Percentiles rank a stretch among this genome's conserved stretches.
Evolutionary conservation across 1,140 invertebrate species (phyloP).

Genomic region (Eurosta solidaginis): DNA sequence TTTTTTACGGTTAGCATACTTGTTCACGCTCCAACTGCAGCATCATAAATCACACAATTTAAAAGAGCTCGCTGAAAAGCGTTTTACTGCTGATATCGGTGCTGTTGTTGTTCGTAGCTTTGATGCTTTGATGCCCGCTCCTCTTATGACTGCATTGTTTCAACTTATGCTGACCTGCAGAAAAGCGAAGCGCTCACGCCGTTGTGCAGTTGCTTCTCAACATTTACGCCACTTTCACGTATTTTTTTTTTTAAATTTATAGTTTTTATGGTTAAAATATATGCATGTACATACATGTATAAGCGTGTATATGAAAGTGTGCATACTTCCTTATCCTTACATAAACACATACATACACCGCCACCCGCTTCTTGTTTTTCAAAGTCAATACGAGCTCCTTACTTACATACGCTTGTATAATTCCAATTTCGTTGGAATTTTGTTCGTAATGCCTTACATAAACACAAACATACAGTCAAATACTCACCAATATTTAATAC

Average conservation of each 20-base stretch:
- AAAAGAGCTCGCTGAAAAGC: conserved; percentile 20
- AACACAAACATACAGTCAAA: background rate
- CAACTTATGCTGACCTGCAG: conserved; percentile 22
- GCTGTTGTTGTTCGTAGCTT: too few relatives aligned
- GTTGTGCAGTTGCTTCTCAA: background rate
- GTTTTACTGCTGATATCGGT: background rate
- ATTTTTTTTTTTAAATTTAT: conserved; percentile 2
- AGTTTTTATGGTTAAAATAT: background rate
- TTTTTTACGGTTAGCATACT: conserved; percentile 6
- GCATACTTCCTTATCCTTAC: too few relatives aligned
- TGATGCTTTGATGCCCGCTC: too few relatives aligned
- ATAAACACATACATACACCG: background rate
- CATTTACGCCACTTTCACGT: background rate
- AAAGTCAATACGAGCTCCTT: background rate
- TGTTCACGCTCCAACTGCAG: conserved; percentile 21
- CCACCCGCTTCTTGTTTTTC: background rate
- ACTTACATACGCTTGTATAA: too few relatives aligned
- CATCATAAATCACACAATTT: conserved; percentile 25
- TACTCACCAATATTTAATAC: background rate
- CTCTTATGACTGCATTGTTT: conserved; percentile 26
- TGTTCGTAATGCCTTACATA: too few relatives aligned
- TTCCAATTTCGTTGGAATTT: background rate
- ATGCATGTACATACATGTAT: background rate
- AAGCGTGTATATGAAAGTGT: too few relatives aligned
- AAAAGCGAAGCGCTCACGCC: background rate